Percentiles rank a stretch among this genome's conserved stretches.
phyloP scores from a whole-genome alignment of 2,888 invertebrate genomes.

The Lycophotia porphyrea region DNA sequence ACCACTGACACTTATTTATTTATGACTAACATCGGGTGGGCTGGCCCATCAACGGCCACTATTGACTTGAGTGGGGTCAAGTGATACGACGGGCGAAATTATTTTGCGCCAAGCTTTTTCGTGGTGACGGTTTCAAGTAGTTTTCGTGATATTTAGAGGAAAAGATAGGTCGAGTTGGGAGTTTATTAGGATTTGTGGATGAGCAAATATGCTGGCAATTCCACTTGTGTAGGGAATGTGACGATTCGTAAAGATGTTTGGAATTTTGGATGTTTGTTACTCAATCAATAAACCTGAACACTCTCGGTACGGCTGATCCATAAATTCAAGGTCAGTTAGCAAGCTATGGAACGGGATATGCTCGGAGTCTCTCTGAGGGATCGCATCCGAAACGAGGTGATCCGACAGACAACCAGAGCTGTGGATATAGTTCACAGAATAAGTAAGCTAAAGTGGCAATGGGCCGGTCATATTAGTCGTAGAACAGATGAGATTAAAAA shows the following conservation, averaged over 20 bases:
- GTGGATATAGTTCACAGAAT: no score
- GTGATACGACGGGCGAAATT: constrained; percentile 70
- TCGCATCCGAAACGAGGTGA: no score
- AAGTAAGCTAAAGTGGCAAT: no score
- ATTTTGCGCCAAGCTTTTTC: constrained; percentile 71
- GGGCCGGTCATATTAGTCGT: no score
- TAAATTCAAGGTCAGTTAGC: no score
- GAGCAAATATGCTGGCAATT: constrained; percentile 10
- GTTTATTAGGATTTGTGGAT: constrained; percentile 14
- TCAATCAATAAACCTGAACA: no score
- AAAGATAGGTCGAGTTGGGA: constrained; percentile 18
- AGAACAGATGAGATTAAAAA: no score
- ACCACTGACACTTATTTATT: constrained; percentile 79
- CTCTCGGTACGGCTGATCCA: no score
- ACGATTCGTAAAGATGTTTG: background rate
- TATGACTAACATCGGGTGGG: constrained; percentile 71
- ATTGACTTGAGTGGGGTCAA: constrained; percentile 78
- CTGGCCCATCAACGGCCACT: constrained; percentile 68
- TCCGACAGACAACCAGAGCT: no score
- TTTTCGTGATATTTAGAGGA: constrained; percentile 50
- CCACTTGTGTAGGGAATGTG: background rate
- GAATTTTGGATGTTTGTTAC: background rate
- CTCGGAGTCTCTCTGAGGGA: no score
- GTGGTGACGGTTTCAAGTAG: constrained; percentile 41
- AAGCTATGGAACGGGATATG: no score